Evolutionary conservation across 2,888 invertebrate genomes (phyloP), one percentile per base, ranked within the genome.

Genomic region (Xanthorhoe designata): DNA sequence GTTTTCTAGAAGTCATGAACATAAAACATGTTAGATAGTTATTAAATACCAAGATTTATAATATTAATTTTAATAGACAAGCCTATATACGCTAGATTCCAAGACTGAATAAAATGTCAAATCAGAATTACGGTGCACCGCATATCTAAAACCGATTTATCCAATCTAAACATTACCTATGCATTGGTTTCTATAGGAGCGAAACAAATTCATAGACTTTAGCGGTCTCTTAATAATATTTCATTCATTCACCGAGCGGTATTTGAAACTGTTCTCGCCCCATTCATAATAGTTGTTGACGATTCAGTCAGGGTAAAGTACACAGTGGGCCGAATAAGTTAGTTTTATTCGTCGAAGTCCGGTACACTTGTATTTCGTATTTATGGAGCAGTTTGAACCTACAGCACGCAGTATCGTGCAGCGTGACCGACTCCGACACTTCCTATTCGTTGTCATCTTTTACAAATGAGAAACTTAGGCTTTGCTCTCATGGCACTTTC

Each of bases 381-480:
- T 70, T 72, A 71, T 70, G 58, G 66, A 61, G 64, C 55, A 68
- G 66, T 68, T 72, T 59, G 67, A 70, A 70, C 61, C 66, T 61
- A 61, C 57, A 50, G 58, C 70, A 71, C 71, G 71, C 68, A 64
- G 67, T 72, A 68, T 70, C 71, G 68, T 70, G 69, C 67, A 47
- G 67, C 71, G 66, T 70, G 71, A 74, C 69, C 32, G 59, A 59
- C 51, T 66, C 62, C 45, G 59, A 38, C 64, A 70, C 71, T 74
- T 74, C 74, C 74, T 68, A 45, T 66, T 70, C 65, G 69, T 66
- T 70, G 50, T 54, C 64, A 72, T 72, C 69, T 69, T 74, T 68
- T 55, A 70, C 74, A 69, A 71, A 73, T 68, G 58, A 69, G 65
- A 61, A 42, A 55, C 49, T 60, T 35, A 68, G 58, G 68, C 57